Evolutionary conservation across 1,140 invertebrate species (phyloP), one percentile per base, ranked within the genome.

Genomic region (Epicauta chinensis): DNA sequence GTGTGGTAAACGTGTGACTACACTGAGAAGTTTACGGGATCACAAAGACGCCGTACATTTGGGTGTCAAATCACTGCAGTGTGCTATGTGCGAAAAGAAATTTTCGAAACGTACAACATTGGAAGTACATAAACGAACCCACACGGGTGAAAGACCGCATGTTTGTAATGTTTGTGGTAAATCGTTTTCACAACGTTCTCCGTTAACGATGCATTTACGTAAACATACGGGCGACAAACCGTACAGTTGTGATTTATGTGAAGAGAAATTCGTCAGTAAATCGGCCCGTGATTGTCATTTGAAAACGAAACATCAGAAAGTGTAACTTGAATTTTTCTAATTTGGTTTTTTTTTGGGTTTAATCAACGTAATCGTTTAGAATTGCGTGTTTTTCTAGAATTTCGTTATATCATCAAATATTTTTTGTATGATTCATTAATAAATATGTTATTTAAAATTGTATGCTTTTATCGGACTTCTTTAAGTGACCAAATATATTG

Each of bases 1-100:
- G 15, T 90, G 89, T 67, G 81, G 81, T 11, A 91, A 93, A 72
- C 80, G 82, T 47, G 80, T 93, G 37, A 79, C 80, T 16, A 79
- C 75, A 31, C 73, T 77, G 1, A 81, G 84, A 41, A 81, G 84
- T 46, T 69, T 86, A 42, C 84, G 82, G 65, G 81, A 82, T 61
- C 83, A 86, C 56, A 66, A 79, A 32, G 68, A 81, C 11, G 17
- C 17, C 17, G 83, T 77, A 0, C 79, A 81, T 52, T 64, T 23
- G 3, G 64, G 66, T 0, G 56, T 67, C 12, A 63, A 63, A 39
- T 66, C 66, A 2, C 55, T 68, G 14, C 39, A 57, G n/a, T 71
- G 70, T 39, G 61, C 61, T 10, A 53, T 60, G 31, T 65, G 63
- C 40, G 61, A 55, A 0, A 61, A 55, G 36, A 41, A 42, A 4